Evolutionary conservation across 2,797 vertebrate species (phyloP), one percentile per base, ranked within the genome.

Genomic region (Pseudotriccus pelzelni): DNA sequence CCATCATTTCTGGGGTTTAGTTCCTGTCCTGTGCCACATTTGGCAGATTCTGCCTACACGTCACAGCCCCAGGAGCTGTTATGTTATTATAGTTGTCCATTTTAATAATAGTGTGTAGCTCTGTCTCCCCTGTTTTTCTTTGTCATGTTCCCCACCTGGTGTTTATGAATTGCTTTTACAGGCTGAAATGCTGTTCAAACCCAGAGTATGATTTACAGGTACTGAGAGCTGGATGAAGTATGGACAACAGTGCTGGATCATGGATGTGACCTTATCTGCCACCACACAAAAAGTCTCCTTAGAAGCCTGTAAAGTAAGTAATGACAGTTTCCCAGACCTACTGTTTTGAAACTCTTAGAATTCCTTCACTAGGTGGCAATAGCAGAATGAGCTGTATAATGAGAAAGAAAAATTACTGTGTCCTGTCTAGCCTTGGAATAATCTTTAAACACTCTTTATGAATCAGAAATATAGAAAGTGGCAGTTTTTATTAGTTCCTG

Each of bases 11-110:
- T 89, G 81, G 78, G 11, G 37, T 76, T 86, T 64, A 78, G 15
- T 21, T 93, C 37, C 69, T 30, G 46, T 16, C 2, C 41, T 39
- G 34, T 2, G 1, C 8, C 70, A 68, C 37, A 36, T 87, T 69
- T 64, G 34, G 32, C 64, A 80, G 37, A 55, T 0, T 1, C 20
- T 77, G 37, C 41, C 30, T 37, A 47, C 17, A 27, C 0, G 0
- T n/a, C 81, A 70, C 30, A 87, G 25, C 15, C 74, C 30, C 27
- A 46, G 36, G 62, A 74, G 37, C 23, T 85, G 9, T 44, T 46
- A 55, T 16, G 23, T 68, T 80, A 25, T 62, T 83, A 60, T 8
- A 68, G 47, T 14, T 69, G 46, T 46, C 41, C 24, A 52, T 74
- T 73, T 69, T 47, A 64, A 50, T 70, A 56, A 44, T 23, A 23